Evolutionary conservation across 2,797 vertebrate genomes (phyloP).

Genomic region (Chanos chanos): DNA sequence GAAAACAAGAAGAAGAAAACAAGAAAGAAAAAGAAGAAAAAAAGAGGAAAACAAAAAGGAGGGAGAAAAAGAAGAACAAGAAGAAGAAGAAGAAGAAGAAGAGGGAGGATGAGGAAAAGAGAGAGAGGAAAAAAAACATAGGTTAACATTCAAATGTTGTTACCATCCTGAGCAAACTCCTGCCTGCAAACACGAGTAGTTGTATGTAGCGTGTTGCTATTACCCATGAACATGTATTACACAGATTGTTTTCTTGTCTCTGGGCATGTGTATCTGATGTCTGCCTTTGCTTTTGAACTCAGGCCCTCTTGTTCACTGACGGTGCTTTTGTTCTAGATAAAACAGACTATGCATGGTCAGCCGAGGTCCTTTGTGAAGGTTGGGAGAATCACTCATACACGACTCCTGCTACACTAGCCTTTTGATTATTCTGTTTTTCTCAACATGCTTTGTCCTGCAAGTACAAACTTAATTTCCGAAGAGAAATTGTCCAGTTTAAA

Average conservation of each 20-base stretch:
- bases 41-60: too few species aligned
- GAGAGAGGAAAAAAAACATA: not conserved
- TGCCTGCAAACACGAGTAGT: constrained; percentile 49
- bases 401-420: constrained; percentile 28
- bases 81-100: too few species aligned
- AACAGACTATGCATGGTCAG: constrained; percentile 79
- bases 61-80: too few species aligned
- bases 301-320: constrained; percentile 72
- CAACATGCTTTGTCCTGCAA: constrained; percentile 26
- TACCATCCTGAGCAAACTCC: not conserved
- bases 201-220: constrained; percentile 60
- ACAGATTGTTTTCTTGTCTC: constrained; percentile 76
- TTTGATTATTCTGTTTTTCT: constrained; percentile 43
- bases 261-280: constrained; percentile 58
- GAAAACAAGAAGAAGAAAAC: too few species aligned
- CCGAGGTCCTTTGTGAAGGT: constrained; percentile 57
- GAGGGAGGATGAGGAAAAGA: too few species aligned
- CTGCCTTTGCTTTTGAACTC: constrained; percentile 70
- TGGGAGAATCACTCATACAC: constrained; percentile 43
- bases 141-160: not conserved
- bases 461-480: constrained; percentile 37
- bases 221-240: constrained; percentile 68
- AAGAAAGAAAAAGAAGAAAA: too few species aligned
- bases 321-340: constrained; percentile 79
- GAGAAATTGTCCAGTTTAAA: constrained; percentile 43